A percentile compares a stretch with the other conserved stretches of the same genome.
phyloP scores from a whole-genome alignment of 2,113 vertebrate species.

The Speoplatyrhinus poulsoni region DNA sequence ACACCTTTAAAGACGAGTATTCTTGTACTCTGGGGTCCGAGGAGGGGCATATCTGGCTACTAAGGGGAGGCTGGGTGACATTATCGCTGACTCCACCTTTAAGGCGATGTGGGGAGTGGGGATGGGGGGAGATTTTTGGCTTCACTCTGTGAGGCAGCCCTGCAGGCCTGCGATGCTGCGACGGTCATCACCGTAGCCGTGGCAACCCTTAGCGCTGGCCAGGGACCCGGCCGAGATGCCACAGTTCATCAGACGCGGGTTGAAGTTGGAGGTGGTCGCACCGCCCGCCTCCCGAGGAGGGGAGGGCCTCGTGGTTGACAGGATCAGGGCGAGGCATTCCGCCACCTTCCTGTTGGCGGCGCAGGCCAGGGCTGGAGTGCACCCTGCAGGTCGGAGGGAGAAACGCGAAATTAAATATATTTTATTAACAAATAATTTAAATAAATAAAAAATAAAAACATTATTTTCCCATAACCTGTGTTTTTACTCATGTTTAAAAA shows the following conservation, averaged over 20 bases:
- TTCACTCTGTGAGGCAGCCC: constrained; percentile 84
- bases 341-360: constrained; percentile 98
- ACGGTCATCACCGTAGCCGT: constrained; percentile 78
- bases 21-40: no score
- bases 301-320: constrained; percentile 99
- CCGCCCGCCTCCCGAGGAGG: constrained; percentile 84
- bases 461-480: no score
- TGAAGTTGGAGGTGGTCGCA: constrained; percentile 79
- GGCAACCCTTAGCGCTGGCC: constrained; percentile 77
- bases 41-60: no score
- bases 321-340: constrained; percentile 96
- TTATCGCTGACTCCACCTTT: no score
- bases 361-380: constrained; percentile 94
- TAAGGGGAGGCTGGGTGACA: no score
- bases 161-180: constrained; percentile 75
- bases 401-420: neutral
- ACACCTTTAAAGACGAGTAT: no score
- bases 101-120: no score
- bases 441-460: no score
- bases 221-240: constrained; percentile 79
- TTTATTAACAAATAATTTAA: no score
- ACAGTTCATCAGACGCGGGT: constrained; percentile 92
- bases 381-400: constrained; percentile 68
- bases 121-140: constrained; percentile 9
- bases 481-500: no score